Evolutionary conservation across 1,140 invertebrate genomes (phyloP).

Genomic region (Trachymyrmex cornetzi): DNA sequence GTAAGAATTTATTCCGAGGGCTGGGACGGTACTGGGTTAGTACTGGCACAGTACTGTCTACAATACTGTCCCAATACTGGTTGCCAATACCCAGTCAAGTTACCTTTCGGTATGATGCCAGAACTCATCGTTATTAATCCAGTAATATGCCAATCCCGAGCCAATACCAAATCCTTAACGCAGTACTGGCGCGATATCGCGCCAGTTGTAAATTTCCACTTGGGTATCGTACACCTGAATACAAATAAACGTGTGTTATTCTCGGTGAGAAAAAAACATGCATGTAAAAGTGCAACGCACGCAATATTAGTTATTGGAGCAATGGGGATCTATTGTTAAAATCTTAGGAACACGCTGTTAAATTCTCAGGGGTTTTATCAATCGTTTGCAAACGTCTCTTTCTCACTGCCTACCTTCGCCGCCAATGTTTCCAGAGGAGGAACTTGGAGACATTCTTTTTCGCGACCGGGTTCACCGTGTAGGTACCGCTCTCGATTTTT

Average conservation of each 20-base stretch:
- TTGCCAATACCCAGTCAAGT: no score
- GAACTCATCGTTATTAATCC: no score
- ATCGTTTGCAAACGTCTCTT: slow-evolving; percentile 12
- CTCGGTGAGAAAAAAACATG: background rate
- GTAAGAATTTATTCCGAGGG: no score
- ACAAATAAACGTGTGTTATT: background rate
- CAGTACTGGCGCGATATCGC: no score
- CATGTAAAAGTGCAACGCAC: slow-evolving; percentile 9
- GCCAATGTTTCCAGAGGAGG: slow-evolving; percentile 85
- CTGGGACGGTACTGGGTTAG: no score
- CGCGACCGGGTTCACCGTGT: slow-evolving; percentile 82
- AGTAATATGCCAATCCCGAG: no score
- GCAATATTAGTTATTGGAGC: background rate
- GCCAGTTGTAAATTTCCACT: no score
- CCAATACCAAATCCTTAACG: no score
- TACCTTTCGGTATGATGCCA: no score
- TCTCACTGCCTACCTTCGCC: slow-evolving; percentile 81
- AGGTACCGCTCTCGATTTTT: slow-evolving; percentile 85
- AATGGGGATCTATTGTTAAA: background rate
- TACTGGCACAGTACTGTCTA: no score
- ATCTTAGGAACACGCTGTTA: background rate
- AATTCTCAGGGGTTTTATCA: background rate
- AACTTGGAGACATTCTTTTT: slow-evolving; percentile 83
- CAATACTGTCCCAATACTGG: no score
- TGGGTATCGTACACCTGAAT: background rate